A percentile compares a stretch with the other conserved stretches of the same genome.
phyloP scores from a whole-genome alignment of 2,113 vertebrate genomes.

The Lamprotornis superbus region DNA sequence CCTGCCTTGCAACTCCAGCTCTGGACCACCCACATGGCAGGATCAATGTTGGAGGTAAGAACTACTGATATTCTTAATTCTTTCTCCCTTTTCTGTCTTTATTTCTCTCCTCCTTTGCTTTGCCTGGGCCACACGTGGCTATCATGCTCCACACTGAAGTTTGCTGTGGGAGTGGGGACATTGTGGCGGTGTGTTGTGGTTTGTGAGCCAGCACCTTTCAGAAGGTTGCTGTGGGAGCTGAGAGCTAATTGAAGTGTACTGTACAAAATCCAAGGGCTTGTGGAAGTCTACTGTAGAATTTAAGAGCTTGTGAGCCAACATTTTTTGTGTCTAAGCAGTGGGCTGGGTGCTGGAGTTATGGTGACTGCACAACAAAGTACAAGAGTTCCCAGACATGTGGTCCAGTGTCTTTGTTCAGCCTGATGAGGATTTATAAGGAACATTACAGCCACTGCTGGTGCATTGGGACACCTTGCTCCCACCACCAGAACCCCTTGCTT shows the following conservation, averaged over 20 bases:
- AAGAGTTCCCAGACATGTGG: background rate
- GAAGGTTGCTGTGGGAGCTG: background rate
- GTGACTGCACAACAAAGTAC: background rate
- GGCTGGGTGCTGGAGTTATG: background rate
- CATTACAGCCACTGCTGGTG: too few species aligned
- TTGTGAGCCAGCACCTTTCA: background rate
- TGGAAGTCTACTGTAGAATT: background rate
- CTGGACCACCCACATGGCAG: background rate
- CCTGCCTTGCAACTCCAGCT: background rate
- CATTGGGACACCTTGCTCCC: background rate
- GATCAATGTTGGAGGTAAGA: rapidly evolving
- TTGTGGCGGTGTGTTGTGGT: background rate
- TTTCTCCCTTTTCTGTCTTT: background rate
- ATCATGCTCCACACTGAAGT: background rate
- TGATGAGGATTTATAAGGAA: background rate
- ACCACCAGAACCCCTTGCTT: background rate
- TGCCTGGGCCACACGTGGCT: background rate
- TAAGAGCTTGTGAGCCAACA: background rate
- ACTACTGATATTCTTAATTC: background rate
- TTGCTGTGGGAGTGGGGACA: background rate
- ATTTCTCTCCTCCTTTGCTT: background rate
- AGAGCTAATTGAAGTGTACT: background rate
- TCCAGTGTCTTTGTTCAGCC: background rate
- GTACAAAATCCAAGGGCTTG: background rate
- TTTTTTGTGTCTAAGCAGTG: background rate